Evolutionary conservation across 2,888 invertebrate genomes (phyloP).

Genomic region (Drosophila paracracens): DNA sequence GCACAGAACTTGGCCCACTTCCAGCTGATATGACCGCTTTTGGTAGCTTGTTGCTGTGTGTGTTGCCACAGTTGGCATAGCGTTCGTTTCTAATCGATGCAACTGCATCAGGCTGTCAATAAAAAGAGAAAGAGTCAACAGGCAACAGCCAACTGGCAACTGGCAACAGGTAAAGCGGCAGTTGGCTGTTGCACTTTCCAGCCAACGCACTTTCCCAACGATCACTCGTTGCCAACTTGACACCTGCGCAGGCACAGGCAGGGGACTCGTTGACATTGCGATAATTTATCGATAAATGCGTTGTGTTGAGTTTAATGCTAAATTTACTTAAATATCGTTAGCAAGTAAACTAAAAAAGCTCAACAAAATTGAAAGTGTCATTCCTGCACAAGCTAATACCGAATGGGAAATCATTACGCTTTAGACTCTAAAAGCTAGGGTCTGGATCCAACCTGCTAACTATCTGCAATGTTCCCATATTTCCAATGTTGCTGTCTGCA

Average conservation of each 20-base stretch:
- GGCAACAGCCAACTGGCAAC: slow-evolving; percentile 17
- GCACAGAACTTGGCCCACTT: slow-evolving; percentile 73
- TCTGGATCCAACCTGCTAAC: background rate
- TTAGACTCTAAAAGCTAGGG: background rate
- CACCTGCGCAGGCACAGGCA: slow-evolving; percentile 40
- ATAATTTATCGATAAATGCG: slow-evolving; percentile 28
- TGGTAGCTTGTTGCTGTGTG: slow-evolving; percentile 31
- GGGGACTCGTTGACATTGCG: slow-evolving; percentile 18
- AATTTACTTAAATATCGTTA: background rate
- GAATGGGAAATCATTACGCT: slow-evolving; percentile 10
- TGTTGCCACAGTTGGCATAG: slow-evolving; percentile 10
- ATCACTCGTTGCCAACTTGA: slow-evolving; percentile 30
- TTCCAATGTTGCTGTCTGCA: slow-evolving; percentile 27
- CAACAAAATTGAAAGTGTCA: slow-evolving; percentile 39
- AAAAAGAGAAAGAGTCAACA: slow-evolving; percentile 43
- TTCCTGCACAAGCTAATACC: slow-evolving; percentile 6
- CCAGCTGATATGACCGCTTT: slow-evolving; percentile 67
- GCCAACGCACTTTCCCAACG: slow-evolving; percentile 42
- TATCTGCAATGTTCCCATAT: slow-evolving; percentile 26
- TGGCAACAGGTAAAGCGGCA: slow-evolving; percentile 8
- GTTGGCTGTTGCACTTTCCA: slow-evolving; percentile 36
- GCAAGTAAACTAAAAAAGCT: background rate
- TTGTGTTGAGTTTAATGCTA: background rate
- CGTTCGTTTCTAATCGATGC: slow-evolving; percentile 53
- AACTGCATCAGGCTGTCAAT: slow-evolving; percentile 54